A percentile compares a stretch with the other conserved stretches of the same genome.
Evolutionary conservation across 2,888 invertebrate species (phyloP).

Genomic region (Andricus quercusramuli): DNA sequence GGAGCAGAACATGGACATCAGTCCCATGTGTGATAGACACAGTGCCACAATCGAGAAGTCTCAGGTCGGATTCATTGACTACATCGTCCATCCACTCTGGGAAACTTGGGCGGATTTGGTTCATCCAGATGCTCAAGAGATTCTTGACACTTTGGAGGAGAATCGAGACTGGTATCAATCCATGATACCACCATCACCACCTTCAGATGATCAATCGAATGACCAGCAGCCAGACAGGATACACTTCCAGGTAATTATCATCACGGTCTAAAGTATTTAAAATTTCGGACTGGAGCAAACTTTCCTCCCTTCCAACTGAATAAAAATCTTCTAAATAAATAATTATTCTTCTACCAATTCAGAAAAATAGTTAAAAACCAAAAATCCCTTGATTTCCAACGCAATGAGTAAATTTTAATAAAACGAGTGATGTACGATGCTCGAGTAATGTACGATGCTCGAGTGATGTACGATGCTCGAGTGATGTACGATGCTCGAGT

Average conservation of each 20-base stretch:
- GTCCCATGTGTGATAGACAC: conserved; percentile 99
- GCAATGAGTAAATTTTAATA: no score
- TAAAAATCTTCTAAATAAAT: no score
- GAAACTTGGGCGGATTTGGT: conserved; percentile 99
- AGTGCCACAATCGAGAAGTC: conserved; percentile 99
- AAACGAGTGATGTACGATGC: no score
- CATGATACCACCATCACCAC: conserved; percentile 96
- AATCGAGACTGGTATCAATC: conserved; percentile 98
- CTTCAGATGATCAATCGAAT: conserved; percentile 79
- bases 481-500: no score
- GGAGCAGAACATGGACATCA: conserved; percentile 97
- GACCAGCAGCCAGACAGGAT: conserved; percentile 81
- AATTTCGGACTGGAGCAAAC: no score
- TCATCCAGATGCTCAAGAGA: conserved; percentile 99
- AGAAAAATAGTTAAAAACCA: no score
- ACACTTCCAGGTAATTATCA: conserved; percentile 86
- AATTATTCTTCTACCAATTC: no score
- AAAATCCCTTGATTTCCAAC: no score
- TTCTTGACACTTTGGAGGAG: conserved; percentile 98
- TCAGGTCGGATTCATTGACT: conserved; percentile 99
- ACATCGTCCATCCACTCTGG: conserved; percentile 99
- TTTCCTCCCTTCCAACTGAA: no score
- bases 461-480: no score
- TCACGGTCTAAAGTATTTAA: not conserved
- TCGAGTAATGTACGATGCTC: no score